A percentile compares a stretch with the other conserved stretches of the same genome.
Conservation (phyloP, 2,888 invertebrate genomes). For the Leptopterna dolabrata region DNA sequence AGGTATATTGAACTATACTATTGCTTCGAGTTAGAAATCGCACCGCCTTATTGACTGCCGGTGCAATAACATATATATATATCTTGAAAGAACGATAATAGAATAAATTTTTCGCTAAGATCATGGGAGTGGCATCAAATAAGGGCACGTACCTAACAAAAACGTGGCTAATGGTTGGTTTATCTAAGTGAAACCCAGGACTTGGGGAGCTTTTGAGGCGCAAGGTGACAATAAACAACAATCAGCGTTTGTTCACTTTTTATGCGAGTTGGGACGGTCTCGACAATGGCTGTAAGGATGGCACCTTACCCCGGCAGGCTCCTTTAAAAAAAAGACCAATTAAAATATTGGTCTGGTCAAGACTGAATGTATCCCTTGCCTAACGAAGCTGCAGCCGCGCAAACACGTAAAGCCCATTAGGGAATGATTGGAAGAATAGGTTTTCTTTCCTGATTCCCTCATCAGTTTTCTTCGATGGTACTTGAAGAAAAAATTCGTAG, state of each 20-base stretch:
- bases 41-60: too few relatives aligned
- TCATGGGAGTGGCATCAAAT: too few relatives aligned
- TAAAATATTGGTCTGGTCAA: constrained; percentile 19
- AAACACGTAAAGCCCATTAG: constrained; percentile 1
- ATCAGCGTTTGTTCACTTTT: constrained; percentile 9
- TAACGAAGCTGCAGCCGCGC: neutral
- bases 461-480: too few relatives aligned
- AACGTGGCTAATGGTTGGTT: neutral
- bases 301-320: neutral
- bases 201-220: neutral
- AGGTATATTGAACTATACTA: too few relatives aligned
- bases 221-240: constrained; percentile 34
- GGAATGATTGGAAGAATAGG: too few relatives aligned
- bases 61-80: too few relatives aligned
- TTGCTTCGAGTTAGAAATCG: too few relatives aligned
- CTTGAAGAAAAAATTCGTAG: too few relatives aligned
- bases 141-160: neutral
- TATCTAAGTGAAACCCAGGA: neutral
- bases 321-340: constrained; percentile 6
- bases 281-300: neutral
- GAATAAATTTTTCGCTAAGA: too few relatives aligned
- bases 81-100: too few relatives aligned
- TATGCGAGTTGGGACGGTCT: neutral
- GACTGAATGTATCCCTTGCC: neutral
- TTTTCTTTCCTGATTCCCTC: too few relatives aligned